A percentile compares a stretch with the other conserved stretches of the same genome.
Evolutionary conservation across 2,888 invertebrate species (phyloP).

Genomic region (Drosophila nr. perissopoda): DNA sequence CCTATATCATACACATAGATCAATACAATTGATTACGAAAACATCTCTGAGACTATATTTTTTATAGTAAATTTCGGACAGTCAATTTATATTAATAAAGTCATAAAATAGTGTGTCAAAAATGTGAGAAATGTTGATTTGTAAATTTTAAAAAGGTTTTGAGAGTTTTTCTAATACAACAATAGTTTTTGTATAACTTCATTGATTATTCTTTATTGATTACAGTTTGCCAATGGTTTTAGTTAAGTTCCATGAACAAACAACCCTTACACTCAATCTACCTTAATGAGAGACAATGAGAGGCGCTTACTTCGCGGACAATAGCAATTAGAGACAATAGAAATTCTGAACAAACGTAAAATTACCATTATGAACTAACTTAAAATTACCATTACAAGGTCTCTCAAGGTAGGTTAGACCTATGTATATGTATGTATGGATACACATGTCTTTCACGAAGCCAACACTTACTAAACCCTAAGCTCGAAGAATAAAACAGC

Average conservation of each 20-base stretch:
- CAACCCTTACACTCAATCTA: background rate
- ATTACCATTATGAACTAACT: constrained; percentile 21
- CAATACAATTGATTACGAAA: constrained; percentile 29
- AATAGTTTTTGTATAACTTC: background rate
- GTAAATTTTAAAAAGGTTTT: background rate
- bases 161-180: background rate
- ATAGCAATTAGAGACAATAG: constrained; percentile 39
- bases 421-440: background rate
- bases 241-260: background rate
- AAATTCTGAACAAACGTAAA: constrained; percentile 21
- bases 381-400: constrained; percentile 11
- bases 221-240: background rate
- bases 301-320: constrained; percentile 15
- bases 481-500: constrained; percentile 17
- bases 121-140: background rate
- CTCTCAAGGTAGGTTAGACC: background rate
- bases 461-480: constrained; percentile 2
- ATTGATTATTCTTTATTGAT: background rate
- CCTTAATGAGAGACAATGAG: constrained; percentile 6
- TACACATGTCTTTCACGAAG: constrained; percentile 2
- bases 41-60: background rate
- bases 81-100: background rate
- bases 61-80: background rate
- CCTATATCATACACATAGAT: constrained; percentile 3
- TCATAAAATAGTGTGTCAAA: background rate